phyloP scores from a whole-genome alignment of 2,797 vertebrate genomes.

The Novumbra hubbsi region DNA sequence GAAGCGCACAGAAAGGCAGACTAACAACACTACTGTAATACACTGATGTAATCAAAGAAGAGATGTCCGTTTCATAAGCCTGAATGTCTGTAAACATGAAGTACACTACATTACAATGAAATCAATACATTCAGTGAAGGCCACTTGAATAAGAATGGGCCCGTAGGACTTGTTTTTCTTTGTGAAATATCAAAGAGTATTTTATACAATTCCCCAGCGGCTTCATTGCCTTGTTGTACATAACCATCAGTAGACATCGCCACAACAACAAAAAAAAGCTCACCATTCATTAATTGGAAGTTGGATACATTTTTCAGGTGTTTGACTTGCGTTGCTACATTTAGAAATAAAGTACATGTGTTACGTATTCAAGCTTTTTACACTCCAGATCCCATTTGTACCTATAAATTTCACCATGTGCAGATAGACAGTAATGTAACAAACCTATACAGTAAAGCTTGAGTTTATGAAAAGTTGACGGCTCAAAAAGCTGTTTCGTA shows the following conservation, averaged over 20 bases:
- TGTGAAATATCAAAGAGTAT: conserved; percentile 18
- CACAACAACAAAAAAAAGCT: conserved; percentile 12
- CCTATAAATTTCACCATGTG: not conserved
- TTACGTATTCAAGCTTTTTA: conserved; percentile 7
- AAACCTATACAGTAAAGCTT: conserved; percentile 11
- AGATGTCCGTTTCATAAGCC: conserved; percentile 37
- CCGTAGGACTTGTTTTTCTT: conserved; percentile 18
- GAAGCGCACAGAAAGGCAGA: conserved; percentile 67
- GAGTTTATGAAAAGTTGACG: not conserved
- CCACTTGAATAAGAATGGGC: conserved; percentile 35
- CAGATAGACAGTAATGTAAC: not conserved
- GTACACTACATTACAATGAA: conserved; percentile 39
- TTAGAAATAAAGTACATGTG: conserved; percentile 37
- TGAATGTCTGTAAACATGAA: conserved; percentile 37
- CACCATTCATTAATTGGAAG: conserved; percentile 17
- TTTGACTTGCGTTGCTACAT: conserved; percentile 55
- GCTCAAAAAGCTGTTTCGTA: conserved; percentile 10
- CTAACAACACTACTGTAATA: conserved; percentile 56
- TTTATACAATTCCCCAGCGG: conserved; percentile 13
- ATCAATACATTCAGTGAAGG: conserved; percentile 58
- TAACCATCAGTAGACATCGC: not conserved
- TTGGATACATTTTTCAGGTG: conserved; percentile 42
- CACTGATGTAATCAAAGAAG: conserved; percentile 53
- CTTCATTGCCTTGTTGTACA: conserved; percentile 14
- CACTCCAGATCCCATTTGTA: not conserved